Conservation (phyloP, 2,888 invertebrate genomes). For the Heliconius charithonia region DNA sequence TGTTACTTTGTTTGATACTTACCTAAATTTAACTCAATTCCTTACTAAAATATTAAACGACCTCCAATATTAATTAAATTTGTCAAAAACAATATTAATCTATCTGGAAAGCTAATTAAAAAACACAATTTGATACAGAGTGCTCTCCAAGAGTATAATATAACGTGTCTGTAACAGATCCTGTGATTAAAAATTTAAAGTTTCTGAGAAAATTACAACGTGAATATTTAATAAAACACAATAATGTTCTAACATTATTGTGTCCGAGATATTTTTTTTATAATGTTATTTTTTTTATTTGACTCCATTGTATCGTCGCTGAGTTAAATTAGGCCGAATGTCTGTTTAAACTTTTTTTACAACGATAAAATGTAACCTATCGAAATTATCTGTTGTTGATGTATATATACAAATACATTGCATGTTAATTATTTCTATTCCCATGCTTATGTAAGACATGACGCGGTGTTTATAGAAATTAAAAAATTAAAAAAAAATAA, state of each 20-base stretch:
- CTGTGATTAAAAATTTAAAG: background rate
- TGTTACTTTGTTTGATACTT: background rate
- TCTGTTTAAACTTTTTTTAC: background rate
- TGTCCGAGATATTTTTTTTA: background rate
- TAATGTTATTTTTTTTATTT: background rate
- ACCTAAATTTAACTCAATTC: background rate
- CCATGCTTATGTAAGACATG: too few species aligned
- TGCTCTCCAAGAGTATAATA: background rate
- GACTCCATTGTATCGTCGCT: background rate
- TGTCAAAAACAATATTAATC: constrained; percentile 1
- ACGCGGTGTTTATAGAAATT: too few species aligned
- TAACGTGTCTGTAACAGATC: constrained; percentile 4
- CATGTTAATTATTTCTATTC: too few species aligned
- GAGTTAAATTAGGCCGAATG: background rate
- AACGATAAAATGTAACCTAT: too few species aligned
- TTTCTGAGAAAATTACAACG: background rate
- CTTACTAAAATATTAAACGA: background rate
- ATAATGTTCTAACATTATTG: background rate
- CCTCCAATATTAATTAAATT: background rate
- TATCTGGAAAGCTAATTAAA: constrained; percentile 1
- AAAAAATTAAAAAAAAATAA: too few species aligned
- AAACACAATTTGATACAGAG: background rate
- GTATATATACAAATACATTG: too few species aligned
- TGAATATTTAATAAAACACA: background rate
- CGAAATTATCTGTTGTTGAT: too few species aligned